phyloP scores from a whole-genome alignment of 2,797 vertebrate genomes.

The Neosilurus mollespiculum region DNA sequence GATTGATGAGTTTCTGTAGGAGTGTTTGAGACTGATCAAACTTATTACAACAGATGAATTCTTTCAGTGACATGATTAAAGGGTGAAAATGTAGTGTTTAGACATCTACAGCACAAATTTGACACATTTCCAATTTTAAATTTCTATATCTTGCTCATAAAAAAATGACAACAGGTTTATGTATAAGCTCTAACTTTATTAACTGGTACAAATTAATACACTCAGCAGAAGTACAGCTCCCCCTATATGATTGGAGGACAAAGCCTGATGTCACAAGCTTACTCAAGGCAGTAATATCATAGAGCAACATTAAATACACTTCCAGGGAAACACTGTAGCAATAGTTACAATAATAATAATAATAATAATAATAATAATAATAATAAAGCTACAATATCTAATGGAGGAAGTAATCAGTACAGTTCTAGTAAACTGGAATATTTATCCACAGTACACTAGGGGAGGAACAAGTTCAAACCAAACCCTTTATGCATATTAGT shows the following conservation, averaged over 20 bases:
- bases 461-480: constrained; percentile 15
- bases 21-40: neutral
- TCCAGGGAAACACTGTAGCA: constrained; percentile 38
- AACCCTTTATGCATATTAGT: neutral
- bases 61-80: neutral
- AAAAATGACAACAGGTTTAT: constrained; percentile 23
- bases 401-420: constrained; percentile 26
- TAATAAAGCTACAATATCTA: constrained; percentile 35
- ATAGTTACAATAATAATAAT: constrained; percentile 33
- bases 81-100: neutral
- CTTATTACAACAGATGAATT: neutral
- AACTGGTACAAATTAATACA: constrained; percentile 62
- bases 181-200: constrained; percentile 65
- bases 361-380: constrained; percentile 35
- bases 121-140: neutral
- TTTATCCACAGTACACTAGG: constrained; percentile 29
- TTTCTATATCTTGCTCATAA: no score
- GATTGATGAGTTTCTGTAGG: neutral
- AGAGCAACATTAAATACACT: constrained; percentile 51
- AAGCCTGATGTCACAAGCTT: constrained; percentile 53
- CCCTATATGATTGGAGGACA: constrained; percentile 50
- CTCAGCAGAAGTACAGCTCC: constrained; percentile 54
- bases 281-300: constrained; percentile 56
- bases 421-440: constrained; percentile 27
- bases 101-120: neutral